These are phyloP conservation scores for Gymnobelideus leadbeateri DNA, from an alignment of 2,113 vertebrate genomes.

Conservation along the genomic window DNA sequence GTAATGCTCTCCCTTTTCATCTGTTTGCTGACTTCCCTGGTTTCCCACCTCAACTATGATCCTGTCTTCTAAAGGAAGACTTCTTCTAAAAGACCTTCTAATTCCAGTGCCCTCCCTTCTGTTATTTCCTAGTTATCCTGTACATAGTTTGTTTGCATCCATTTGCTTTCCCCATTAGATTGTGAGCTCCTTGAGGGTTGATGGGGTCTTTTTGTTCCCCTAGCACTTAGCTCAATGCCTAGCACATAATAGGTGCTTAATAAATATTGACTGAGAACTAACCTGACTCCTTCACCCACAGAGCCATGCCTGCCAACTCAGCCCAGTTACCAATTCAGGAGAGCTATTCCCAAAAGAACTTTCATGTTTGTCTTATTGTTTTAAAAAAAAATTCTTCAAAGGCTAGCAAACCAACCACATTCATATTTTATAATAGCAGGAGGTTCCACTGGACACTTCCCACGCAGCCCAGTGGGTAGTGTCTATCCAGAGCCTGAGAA, in stretches of 20 bases:
- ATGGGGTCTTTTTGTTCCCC: not conserved
- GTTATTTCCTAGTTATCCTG: not conserved
- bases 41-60: not conserved
- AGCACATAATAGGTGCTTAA: not conserved
- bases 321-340: not conserved
- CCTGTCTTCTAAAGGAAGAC: not conserved
- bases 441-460: not conserved
- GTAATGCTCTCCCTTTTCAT: not conserved
- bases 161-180: not conserved
- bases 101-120: not conserved
- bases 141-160: not conserved
- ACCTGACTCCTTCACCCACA: not conserved
- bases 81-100: not conserved
- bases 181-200: not conserved
- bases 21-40: not conserved
- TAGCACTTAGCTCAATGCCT: not conserved
- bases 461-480: not conserved
- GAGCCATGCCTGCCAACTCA: not conserved
- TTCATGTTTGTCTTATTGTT: not conserved
- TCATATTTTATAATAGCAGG: not conserved
- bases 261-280: not conserved
- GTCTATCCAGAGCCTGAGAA: constrained; percentile 1
- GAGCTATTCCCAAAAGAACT: not conserved
- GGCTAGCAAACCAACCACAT: constrained; percentile 12
- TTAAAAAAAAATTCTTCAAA: not conserved